Conservation (phyloP, 2,113 vertebrate species). For the Catharus fuscescens region DNA sequence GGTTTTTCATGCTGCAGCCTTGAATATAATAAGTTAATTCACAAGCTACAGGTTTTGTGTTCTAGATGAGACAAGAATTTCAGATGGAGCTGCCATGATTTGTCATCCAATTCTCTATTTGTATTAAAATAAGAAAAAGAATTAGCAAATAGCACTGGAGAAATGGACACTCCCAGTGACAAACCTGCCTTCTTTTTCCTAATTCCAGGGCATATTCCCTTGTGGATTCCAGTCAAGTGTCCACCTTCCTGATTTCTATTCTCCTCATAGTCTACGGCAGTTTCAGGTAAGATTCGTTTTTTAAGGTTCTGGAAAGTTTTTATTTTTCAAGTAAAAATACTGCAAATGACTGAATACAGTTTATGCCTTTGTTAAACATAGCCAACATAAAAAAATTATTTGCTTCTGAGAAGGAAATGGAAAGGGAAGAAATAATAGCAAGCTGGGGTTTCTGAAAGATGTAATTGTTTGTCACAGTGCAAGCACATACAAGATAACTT, state of each 20-base stretch:
- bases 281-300: constrained; percentile 79
- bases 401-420: neutral
- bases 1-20: neutral
- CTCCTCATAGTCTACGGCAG: constrained; percentile 86
- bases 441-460: neutral
- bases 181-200: constrained; percentile 1
- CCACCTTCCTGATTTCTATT: constrained; percentile 95
- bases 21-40: neutral
- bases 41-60: neutral
- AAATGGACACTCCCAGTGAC: neutral
- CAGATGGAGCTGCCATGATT: neutral
- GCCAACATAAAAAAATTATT: neutral
- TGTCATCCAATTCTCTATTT: neutral
- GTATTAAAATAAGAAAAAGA: neutral
- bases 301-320: neutral
- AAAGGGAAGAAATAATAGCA: neutral
- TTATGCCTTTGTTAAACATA: neutral
- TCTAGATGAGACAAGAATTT: neutral
- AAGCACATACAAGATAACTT: neutral
- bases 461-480: neutral
- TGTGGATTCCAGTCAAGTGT: constrained; percentile 99
- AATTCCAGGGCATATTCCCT: constrained; percentile 95
- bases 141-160: neutral
- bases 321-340: neutral
- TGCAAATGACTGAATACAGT: neutral